Conservation (phyloP, 2,888 invertebrate genomes). For the Dynastes maya region DNA sequence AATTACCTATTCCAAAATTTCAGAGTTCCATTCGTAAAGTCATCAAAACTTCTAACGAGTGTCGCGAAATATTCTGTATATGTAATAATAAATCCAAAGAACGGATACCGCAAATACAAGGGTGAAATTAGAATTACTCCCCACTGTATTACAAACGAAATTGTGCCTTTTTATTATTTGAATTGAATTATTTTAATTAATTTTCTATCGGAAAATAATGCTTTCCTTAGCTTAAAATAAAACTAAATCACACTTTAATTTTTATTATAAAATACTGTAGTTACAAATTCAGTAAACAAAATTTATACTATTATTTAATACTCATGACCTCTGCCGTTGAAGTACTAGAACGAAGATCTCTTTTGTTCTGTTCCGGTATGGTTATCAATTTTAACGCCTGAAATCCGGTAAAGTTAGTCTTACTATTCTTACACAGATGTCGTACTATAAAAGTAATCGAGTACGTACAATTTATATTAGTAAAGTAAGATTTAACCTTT, state of each 20-base stretch:
- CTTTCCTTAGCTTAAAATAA: too few relatives aligned
- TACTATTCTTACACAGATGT: conserved; percentile 23
- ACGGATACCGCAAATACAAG: too few relatives aligned
- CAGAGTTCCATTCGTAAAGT: too few relatives aligned
- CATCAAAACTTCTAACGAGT: too few relatives aligned
- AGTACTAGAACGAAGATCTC: conserved; percentile 38
- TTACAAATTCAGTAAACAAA: conserved; percentile 1
- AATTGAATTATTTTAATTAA: too few relatives aligned
- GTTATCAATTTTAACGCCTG: conserved; percentile 40
- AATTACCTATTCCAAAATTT: too few relatives aligned
- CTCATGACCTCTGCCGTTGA: conserved; percentile 41
- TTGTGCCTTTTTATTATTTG: too few relatives aligned
- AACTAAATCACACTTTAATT: not conserved
- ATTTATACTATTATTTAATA: conserved; percentile 21
- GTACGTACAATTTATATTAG: not conserved
- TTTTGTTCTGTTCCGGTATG: conserved; percentile 22
- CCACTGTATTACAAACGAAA: too few relatives aligned
- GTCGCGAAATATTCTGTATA: too few relatives aligned
- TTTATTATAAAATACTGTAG: not conserved
- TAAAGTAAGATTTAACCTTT: not conserved
- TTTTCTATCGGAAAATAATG: too few relatives aligned
- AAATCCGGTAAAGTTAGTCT: conserved; percentile 6
- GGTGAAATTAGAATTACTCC: too few relatives aligned
- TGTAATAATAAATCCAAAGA: too few relatives aligned
- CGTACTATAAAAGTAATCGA: not conserved